Conservation (phyloP, 2,888 invertebrate genomes). For the Drosophila dives region DNA sequence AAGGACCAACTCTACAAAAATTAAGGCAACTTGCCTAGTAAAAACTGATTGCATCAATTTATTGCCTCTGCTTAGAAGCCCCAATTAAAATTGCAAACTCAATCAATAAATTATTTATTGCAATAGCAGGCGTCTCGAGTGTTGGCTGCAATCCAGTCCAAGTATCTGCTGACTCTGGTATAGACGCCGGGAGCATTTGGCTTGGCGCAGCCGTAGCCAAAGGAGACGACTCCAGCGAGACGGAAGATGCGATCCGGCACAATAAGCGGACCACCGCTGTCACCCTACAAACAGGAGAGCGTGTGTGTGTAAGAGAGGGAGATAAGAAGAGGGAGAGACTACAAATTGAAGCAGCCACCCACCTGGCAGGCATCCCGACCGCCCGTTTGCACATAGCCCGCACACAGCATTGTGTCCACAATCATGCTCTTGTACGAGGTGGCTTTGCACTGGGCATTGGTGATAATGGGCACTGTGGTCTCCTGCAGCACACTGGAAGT, state of each 20-base stretch:
- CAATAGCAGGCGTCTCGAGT: conserved; percentile 83
- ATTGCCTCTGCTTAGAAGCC: not conserved
- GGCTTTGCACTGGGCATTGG: conserved; percentile 80
- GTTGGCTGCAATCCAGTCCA: conserved; percentile 81
- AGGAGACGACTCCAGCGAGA: conserved; percentile 82
- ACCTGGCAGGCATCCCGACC: conserved; percentile 84
- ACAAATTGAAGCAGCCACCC: conserved; percentile 18
- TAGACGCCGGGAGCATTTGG: conserved; percentile 83
- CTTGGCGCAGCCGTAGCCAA: conserved; percentile 82
- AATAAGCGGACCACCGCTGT: conserved; percentile 83
- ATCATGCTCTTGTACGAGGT: conserved; percentile 82
- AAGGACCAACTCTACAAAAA: not conserved
- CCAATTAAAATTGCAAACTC: not conserved
- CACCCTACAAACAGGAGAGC: conserved; percentile 71
- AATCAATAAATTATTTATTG: conserved; percentile 28
- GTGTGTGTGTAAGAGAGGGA: not conserved
- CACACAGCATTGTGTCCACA: conserved; percentile 83
- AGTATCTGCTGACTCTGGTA: conserved; percentile 81
- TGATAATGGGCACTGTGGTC: conserved; percentile 81
- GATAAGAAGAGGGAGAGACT: not conserved
- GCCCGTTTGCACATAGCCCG: conserved; percentile 79
- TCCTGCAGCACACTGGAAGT: conserved; percentile 79
- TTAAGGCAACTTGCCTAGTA: too few relatives aligned
- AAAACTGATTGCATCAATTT: not conserved
- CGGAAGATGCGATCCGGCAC: conserved; percentile 77